A percentile compares a stretch with the other conserved stretches of the same genome.
Conservation (phyloP, 1,140 invertebrate species). For the Saccostrea cuccullata region DNA sequence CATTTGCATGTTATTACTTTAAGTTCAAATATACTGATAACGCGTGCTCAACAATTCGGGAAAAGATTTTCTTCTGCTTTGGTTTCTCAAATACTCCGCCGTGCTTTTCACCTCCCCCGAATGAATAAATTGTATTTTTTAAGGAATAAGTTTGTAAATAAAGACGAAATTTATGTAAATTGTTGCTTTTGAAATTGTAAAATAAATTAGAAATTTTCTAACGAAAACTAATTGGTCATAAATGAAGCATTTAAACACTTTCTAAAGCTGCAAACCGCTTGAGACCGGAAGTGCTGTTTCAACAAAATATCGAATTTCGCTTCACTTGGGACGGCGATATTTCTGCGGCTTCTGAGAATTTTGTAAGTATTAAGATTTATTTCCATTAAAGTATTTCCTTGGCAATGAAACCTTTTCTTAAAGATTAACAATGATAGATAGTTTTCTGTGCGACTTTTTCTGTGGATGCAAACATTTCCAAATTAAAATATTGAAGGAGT, state of each 20-base stretch:
- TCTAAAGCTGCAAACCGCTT: neutral
- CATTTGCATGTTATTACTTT: too few species aligned
- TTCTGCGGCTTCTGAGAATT: neutral
- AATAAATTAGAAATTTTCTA: too few species aligned
- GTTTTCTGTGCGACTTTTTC: too few species aligned
- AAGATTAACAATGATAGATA: too few species aligned
- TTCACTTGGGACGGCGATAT: slow-evolving; percentile 32
- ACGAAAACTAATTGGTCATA: neutral
- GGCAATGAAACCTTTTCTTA: too few species aligned
- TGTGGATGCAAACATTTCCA: too few species aligned
- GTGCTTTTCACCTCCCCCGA: neutral
- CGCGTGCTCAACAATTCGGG: neutral
- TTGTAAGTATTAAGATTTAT: neutral
- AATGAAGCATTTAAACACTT: neutral
- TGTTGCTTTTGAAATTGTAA: too few species aligned
- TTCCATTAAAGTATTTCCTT: neutral
- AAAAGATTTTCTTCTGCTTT: neutral
- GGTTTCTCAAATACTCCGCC: neutral
- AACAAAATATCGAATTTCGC: slow-evolving; percentile 2
- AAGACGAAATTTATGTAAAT: too few species aligned
- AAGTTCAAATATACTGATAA: too few species aligned
- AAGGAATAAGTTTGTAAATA: too few species aligned
- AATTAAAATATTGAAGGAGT: too few species aligned
- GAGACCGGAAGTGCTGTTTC: slow-evolving; percentile 18
- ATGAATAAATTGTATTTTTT: neutral